Percentiles rank a stretch among this genome's conserved stretches.
Evolutionary conservation across 2,113 vertebrate species (phyloP).

Genomic region (Rhynchomys soricoides): DNA sequence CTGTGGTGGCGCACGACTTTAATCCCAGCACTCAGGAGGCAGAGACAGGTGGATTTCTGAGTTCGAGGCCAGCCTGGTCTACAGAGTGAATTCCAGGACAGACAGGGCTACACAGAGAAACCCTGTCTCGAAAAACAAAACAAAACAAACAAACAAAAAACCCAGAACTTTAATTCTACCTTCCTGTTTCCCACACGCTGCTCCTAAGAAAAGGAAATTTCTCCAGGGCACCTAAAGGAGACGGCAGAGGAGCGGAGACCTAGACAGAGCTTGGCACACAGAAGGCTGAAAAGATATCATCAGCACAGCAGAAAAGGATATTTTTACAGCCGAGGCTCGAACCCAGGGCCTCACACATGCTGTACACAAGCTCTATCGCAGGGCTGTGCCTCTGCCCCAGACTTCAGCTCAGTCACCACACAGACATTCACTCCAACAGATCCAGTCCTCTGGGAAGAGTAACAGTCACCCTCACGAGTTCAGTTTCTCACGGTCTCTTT

Average conservation of each 20-base stretch:
- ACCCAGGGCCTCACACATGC: too few relatives aligned
- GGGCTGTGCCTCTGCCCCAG: too few relatives aligned
- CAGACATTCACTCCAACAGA: background rate
- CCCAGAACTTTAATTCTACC: background rate
- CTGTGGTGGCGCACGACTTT: too few relatives aligned
- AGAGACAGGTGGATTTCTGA: too few relatives aligned
- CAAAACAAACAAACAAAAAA: too few relatives aligned
- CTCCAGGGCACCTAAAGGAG: background rate
- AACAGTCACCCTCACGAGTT: background rate
- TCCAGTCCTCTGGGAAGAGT: background rate
- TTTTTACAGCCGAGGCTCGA: background rate
- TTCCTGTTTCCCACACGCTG: background rate
- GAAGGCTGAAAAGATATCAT: background rate
- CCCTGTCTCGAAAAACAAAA: too few relatives aligned
- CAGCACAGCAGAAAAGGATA: background rate
- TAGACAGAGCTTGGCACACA: background rate
- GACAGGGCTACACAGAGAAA: too few relatives aligned
- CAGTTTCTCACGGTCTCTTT: background rate
- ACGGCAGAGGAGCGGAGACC: background rate
- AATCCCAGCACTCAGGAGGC: too few relatives aligned
- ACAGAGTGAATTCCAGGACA: too few relatives aligned
- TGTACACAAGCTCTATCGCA: background rate
- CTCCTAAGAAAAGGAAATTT: constrained; percentile 33
- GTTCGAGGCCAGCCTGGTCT: too few relatives aligned
- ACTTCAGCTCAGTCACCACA: background rate